Base-by-base conservation (phyloP, 2,888 invertebrate genomes). In the Diplolepis rosae region DNA sequence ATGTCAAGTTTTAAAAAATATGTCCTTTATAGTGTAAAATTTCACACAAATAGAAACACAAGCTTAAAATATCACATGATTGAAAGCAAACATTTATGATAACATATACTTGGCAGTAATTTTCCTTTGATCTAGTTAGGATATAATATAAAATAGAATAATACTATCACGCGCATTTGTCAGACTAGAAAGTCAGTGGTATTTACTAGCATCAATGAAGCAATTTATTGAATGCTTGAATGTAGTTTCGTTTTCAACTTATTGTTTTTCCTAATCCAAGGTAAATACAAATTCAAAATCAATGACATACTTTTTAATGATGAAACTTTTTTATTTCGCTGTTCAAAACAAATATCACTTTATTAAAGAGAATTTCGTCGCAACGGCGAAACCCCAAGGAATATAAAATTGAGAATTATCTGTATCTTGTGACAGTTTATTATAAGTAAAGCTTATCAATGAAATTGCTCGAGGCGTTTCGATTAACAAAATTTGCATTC, bases 31-130 rank as follows among this genome's bases (percentile, higher is more conserved):
- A 22, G 22, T 35, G 22, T 56, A 39, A 24, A 24, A 56, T 35
- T 56, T 2, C 32, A 35, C 52, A 4, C 35, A 54, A 54, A 18
- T 54, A 32, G 56, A 13, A n/a, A 24, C 6, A 18, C 24, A 18
- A 35, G 24, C 35, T 35, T 39, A 35, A 56, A 56, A 56, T 56
- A 39, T 56, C 24, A 39, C 24, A 22, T 56, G 32, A 56, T n/a
- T 39, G 24, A 39, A 22, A 61, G 24, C 24, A 24, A 61, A 27
- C 39, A 61, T 39, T 61, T 61, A 61, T 61, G 61, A 61, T 24
- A 61, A 39, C 24, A 39, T 61, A 61, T 39, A 18, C 39, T 13
- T 61, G 24, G 39, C 24, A 61, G 22, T 13, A 61, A 61, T 61
- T 61, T 22, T 61, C 24, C 22, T 35, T 61, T 39, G 35, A 24